Evolutionary conservation across 2,113 vertebrate genomes (phyloP).

Genomic region (Tinamus guttatus): DNA sequence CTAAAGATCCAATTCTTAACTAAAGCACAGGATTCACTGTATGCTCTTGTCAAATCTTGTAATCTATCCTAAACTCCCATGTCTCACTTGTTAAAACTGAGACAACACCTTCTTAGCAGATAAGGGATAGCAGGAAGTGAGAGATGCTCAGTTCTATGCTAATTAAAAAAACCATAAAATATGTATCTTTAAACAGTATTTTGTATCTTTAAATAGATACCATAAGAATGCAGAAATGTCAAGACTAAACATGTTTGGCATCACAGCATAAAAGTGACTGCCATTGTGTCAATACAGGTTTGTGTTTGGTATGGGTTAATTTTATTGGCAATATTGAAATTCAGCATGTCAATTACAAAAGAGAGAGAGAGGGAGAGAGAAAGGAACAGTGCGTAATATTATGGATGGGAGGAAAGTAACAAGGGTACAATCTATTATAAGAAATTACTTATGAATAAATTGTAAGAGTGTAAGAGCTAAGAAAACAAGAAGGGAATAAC

Average conservation of each 20-base stretch:
- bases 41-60: slow-evolving; percentile 10
- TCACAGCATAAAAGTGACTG: not conserved
- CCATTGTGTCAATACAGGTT: not conserved
- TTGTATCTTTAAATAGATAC: not conserved
- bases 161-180: not conserved
- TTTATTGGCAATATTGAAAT: not conserved
- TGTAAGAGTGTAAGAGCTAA: not conserved
- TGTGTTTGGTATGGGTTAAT: not conserved
- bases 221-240: not conserved
- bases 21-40: not conserved
- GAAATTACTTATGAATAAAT: slow-evolving; percentile 59
- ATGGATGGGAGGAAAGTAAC: slow-evolving; percentile 20
- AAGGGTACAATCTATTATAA: slow-evolving; percentile 54
- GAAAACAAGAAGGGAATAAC: slow-evolving; percentile 46
- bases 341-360: not conserved
- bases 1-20: not conserved
- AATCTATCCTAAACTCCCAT: slow-evolving; percentile 9
- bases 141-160: slow-evolving; percentile 41
- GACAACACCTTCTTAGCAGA: slow-evolving; percentile 14
- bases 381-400: not conserved
- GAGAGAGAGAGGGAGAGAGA: not conserved
- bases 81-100: slow-evolving; percentile 16
- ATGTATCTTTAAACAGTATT: too few species aligned
- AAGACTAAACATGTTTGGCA: not conserved
- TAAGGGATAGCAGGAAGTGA: not conserved